phyloP scores from a whole-genome alignment of 2,797 vertebrate genomes.

The Varecia variegata region DNA sequence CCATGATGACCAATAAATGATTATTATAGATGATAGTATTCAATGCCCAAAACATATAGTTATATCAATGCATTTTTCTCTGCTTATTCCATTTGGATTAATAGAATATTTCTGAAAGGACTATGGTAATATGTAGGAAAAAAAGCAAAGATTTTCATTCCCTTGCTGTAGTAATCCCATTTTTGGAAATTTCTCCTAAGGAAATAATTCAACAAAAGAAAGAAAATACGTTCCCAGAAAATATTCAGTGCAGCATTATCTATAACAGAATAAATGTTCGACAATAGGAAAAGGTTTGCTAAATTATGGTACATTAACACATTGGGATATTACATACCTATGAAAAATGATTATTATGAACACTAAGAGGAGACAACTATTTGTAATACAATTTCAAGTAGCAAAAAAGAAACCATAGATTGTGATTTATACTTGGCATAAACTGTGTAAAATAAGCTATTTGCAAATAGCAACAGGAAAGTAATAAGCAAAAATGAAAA shows the following conservation, averaged over 20 bases:
- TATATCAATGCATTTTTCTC: neutral
- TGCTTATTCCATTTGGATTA: neutral
- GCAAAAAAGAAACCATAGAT: neutral
- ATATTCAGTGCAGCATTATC: neutral
- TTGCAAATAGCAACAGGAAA: conserved; percentile 25
- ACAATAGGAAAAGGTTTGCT: neutral
- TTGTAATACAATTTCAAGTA: conserved; percentile 20
- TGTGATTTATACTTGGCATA: conserved; percentile 13
- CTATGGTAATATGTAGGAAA: neutral
- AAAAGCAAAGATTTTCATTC: neutral
- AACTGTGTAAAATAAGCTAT: conserved; percentile 19
- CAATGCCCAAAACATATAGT: neutral
- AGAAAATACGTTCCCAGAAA: neutral
- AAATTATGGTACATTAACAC: conserved; percentile 1
- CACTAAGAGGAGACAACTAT: conserved; percentile 23
- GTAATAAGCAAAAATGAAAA: conserved; percentile 46
- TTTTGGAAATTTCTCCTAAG: neutral
- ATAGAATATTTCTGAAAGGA: neutral
- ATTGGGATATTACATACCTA: neutral
- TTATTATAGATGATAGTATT: neutral
- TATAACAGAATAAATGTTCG: neutral
- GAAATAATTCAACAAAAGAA: conserved; percentile 23
- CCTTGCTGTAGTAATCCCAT: neutral
- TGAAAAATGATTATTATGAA: conserved; percentile 56
- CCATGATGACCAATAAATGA: neutral